Evolutionary conservation across 2,113 vertebrate genomes (phyloP).

Genomic region (Tachycineta bicolor): DNA sequence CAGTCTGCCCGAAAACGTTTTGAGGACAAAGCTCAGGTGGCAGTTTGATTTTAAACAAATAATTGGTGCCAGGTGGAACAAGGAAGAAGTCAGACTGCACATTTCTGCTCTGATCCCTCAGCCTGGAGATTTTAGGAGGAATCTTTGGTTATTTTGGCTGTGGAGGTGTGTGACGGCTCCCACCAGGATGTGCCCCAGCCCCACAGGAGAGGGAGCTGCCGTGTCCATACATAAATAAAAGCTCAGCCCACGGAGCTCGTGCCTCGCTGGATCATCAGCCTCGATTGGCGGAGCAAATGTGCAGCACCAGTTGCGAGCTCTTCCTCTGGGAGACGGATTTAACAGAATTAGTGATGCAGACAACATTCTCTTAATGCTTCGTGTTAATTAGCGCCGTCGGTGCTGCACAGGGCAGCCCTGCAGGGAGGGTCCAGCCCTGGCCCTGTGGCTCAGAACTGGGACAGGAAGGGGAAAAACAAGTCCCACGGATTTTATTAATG

Average conservation of each 20-base stretch:
- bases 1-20: accelerated
- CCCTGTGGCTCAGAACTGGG: neutral
- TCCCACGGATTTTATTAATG: neutral
- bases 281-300: neutral
- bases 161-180: neutral
- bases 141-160: neutral
- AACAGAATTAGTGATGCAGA: constrained; percentile 6
- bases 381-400: neutral
- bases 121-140: neutral
- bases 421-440: neutral
- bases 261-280: neutral
- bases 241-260: neutral
- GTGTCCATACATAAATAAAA: neutral
- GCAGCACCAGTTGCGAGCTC: neutral
- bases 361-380: neutral
- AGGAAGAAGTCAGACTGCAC: neutral
- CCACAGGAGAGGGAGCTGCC: neutral
- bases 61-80: accelerated
- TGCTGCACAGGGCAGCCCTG: neutral
- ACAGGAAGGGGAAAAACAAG: neutral
- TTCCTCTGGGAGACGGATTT: neutral
- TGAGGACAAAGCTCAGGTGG: neutral
- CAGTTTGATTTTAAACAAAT: neutral
- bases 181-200: neutral
- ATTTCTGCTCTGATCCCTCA: neutral